A percentile compares a stretch with the other conserved stretches of the same genome.
These are phyloP conservation scores for Vipera ursinii DNA, from an alignment of 2,797 vertebrate species.

Conservation along the genomic window DNA sequence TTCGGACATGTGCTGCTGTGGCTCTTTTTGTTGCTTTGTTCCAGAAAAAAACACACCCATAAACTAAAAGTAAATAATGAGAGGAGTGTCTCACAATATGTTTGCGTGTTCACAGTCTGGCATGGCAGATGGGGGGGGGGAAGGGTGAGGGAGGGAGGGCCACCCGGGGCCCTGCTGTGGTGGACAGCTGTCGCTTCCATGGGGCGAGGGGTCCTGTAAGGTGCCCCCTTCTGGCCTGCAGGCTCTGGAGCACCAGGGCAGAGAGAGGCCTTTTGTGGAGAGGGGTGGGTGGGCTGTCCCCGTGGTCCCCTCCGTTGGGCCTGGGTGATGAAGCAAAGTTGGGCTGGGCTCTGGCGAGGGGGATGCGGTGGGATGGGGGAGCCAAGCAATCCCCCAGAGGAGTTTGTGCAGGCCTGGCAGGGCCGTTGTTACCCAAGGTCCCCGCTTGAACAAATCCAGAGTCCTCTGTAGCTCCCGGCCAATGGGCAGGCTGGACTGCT, in stretches of 20 bases:
- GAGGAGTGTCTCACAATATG: background rate
- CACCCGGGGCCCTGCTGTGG: background rate
- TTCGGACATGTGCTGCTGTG: background rate
- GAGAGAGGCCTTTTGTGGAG: background rate
- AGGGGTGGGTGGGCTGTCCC: background rate
- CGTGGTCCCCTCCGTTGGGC: too few species aligned
- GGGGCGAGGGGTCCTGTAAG: background rate
- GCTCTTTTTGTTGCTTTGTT: background rate
- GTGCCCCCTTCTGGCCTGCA: background rate
- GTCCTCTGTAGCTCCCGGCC: background rate
- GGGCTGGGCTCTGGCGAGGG: background rate
- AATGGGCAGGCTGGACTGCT: background rate
- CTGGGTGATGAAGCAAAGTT: background rate
- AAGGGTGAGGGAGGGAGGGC: too few species aligned
- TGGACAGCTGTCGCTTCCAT: background rate
- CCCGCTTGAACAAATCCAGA: background rate
- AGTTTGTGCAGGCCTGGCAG: background rate
- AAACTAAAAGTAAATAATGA: background rate
- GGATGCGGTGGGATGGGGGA: background rate
- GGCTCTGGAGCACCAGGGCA: background rate
- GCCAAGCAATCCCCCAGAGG: background rate
- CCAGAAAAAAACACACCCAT: background rate
- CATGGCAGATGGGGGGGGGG: background rate
- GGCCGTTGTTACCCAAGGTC: background rate
- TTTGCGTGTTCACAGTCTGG: background rate